These are phyloP conservation scores for Triops cancriformis DNA, from an alignment of 1,140 invertebrate genomes.

Conservation along the genomic window DNA sequence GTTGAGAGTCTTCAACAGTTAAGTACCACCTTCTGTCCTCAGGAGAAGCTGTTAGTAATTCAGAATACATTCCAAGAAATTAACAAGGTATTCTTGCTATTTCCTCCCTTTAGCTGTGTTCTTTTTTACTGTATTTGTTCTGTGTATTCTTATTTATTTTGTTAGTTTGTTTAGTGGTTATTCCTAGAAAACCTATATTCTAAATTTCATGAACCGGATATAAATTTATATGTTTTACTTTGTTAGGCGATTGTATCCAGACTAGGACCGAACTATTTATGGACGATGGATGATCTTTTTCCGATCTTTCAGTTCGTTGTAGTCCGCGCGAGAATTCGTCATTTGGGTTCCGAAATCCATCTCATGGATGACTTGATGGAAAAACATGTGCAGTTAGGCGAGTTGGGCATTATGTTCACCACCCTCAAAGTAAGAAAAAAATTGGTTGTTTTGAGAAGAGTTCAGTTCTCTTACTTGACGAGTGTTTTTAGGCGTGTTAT, in stretches of 20 bases:
- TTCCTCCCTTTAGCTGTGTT: too few relatives aligned
- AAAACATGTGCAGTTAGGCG: constrained; percentile 59
- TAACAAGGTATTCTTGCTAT: constrained; percentile 47
- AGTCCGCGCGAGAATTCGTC: constrained; percentile 64
- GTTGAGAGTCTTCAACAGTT: constrained; percentile 64
- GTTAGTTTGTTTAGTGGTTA: too few relatives aligned
- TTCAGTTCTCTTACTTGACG: constrained; percentile 21
- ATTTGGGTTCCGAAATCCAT: constrained; percentile 74
- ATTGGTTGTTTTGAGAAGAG: constrained; percentile 20
- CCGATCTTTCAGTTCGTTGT: constrained; percentile 78
- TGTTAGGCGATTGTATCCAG: constrained; percentile 46
- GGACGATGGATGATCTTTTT: constrained; percentile 78
- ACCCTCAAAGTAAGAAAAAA: constrained; percentile 54
- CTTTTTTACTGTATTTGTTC: too few relatives aligned
- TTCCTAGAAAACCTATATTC: too few relatives aligned
- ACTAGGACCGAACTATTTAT: constrained; percentile 51
- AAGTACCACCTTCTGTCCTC: constrained; percentile 67
- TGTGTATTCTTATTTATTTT: too few relatives aligned
- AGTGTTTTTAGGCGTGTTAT: constrained; percentile 53
- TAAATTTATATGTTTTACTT: constrained; percentile 24
- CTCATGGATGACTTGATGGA: constrained; percentile 78
- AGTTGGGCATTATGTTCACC: constrained; percentile 75
- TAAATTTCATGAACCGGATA: too few relatives aligned
- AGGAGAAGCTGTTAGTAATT: constrained; percentile 68
- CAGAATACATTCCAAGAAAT: constrained; percentile 67